phyloP scores from a whole-genome alignment of 1,140 invertebrate species.

The Drosophila punjabiensis region DNA sequence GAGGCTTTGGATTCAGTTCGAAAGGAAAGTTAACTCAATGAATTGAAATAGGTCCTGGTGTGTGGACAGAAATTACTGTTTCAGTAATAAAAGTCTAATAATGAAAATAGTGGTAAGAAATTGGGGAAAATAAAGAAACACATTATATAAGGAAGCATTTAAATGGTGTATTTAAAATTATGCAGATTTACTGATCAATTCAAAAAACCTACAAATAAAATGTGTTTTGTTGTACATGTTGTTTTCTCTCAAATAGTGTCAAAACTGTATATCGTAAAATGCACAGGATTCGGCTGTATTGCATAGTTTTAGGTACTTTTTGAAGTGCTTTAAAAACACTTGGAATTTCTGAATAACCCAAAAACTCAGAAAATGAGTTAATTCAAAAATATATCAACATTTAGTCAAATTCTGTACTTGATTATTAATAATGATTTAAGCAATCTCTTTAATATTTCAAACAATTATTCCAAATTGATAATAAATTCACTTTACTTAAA shows the following conservation, averaged over 20 bases:
- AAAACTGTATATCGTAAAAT: too few species aligned
- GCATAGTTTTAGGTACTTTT: too few species aligned
- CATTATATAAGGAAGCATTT: too few species aligned
- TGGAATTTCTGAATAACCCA: too few species aligned
- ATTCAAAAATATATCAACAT: not conserved
- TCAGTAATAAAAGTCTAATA: not conserved
- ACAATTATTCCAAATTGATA: not conserved
- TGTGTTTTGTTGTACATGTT: too few species aligned
- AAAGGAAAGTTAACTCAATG: constrained; percentile 57
- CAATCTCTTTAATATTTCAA: not conserved
- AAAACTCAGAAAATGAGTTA: not conserved
- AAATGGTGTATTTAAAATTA: too few species aligned
- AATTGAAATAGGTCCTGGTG: constrained; percentile 55
- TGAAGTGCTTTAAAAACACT: too few species aligned
- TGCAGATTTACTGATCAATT: too few species aligned
- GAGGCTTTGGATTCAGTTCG: constrained; percentile 43
- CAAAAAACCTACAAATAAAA: too few species aligned
- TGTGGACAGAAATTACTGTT: constrained; percentile 1
- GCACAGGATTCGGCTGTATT: too few species aligned
- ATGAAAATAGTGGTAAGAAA: not conserved
- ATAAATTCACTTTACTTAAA: constrained; percentile 10
- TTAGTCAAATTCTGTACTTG: not conserved
- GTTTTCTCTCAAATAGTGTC: too few species aligned
- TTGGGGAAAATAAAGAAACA: not conserved
- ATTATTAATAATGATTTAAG: too few species aligned